These are phyloP conservation scores for Crepidodera aurea DNA, from an alignment of 2,888 invertebrate species.

Conservation along the genomic window DNA sequence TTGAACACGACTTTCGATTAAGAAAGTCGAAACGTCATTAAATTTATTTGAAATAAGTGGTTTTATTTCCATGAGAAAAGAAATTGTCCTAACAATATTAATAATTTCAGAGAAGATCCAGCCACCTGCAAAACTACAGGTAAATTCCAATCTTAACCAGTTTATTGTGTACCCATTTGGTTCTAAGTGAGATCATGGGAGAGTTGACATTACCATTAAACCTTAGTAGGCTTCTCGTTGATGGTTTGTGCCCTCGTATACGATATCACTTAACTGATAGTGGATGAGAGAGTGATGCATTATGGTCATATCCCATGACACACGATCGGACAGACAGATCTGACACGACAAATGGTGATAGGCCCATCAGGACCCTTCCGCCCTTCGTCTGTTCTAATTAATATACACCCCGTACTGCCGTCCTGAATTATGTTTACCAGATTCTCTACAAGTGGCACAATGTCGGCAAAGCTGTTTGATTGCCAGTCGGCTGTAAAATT, in stretches of 20 bases:
- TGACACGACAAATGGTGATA: constrained; percentile 31
- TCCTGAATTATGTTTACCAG: constrained; percentile 14
- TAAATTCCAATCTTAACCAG: no score
- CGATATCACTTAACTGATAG: constrained; percentile 22
- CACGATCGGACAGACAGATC: constrained; percentile 22
- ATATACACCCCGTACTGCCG: constrained; percentile 14
- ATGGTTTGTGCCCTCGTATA: neutral
- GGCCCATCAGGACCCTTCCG: constrained; percentile 23
- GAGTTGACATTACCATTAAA: neutral
- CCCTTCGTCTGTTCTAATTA: constrained; percentile 16
- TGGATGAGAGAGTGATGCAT: constrained; percentile 27
- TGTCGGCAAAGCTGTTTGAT: constrained; percentile 7
- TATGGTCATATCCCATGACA: constrained; percentile 27
- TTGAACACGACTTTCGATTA: no score
- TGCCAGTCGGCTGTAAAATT: no score
- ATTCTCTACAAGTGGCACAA: constrained; percentile 22
- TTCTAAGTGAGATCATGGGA: neutral
- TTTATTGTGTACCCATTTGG: no score
- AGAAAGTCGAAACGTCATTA: no score
- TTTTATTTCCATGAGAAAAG: no score
- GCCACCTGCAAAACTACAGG: no score
- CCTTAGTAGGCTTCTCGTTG: neutral
- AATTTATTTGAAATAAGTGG: no score
- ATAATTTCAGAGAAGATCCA: no score
- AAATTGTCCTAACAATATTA: no score